phyloP scores from a whole-genome alignment of 2,888 invertebrate species.

The Mayetiola destructor region DNA sequence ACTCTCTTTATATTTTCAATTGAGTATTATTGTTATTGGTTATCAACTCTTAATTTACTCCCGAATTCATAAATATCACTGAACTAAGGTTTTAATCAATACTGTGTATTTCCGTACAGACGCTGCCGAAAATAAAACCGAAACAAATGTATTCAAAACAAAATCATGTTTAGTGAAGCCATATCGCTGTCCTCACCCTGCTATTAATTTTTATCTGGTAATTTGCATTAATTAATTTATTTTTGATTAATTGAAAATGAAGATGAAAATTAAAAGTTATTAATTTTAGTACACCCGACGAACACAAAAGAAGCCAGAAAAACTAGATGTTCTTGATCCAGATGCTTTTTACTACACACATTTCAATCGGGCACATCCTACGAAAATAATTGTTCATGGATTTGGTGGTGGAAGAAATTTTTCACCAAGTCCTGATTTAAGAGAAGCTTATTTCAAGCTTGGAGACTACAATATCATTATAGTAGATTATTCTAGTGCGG shows the following conservation, averaged over 20 bases:
- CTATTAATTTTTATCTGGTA: constrained; percentile 69
- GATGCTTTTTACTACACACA: constrained; percentile 57
- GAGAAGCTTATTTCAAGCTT: constrained; percentile 64
- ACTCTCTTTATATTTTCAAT: no score
- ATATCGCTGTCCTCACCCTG: constrained; percentile 65
- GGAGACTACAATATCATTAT: constrained; percentile 77
- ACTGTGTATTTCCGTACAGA: neutral
- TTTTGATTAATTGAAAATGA: no score
- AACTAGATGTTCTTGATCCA: constrained; percentile 52
- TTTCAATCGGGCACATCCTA: constrained; percentile 63
- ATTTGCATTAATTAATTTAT: no score
- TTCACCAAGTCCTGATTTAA: constrained; percentile 70
- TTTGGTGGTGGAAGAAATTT: constrained; percentile 73
- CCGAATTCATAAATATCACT: no score
- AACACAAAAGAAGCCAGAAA: constrained; percentile 59
- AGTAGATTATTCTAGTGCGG: constrained; percentile 68
- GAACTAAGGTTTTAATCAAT: no score
- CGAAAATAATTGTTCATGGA: constrained; percentile 81
- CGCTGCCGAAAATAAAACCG: constrained; percentile 36
- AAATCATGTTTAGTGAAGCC: constrained; percentile 69
- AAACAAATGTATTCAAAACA: constrained; percentile 58
- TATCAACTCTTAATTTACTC: no score
- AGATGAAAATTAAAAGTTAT: no score
- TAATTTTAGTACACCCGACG: constrained; percentile 67
- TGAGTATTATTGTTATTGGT: no score